Base-by-base conservation (phyloP, 2,888 invertebrate species). In the Fissipunctia ypsillon region DNA sequence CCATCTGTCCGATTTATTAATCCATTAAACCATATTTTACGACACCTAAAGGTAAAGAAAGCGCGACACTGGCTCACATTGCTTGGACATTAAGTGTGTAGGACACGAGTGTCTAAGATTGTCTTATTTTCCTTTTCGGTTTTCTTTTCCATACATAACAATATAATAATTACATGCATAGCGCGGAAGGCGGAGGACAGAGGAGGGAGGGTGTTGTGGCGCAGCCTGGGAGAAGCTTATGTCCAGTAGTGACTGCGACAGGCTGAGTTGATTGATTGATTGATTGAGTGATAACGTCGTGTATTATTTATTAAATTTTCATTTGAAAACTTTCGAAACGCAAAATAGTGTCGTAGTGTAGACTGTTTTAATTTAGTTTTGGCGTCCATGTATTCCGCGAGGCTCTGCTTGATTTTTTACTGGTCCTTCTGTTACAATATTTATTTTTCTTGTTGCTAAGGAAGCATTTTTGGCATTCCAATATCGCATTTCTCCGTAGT, bases 401-500 rank as follows among this genome's bases (percentile, higher is more conserved):
- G 25, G 2, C 14, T 41, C 25, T 25, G 14, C n/a, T 35, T 5
- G 10, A 41, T 50, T 35, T 31, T 2, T 0, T 28, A 22, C n/a
- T 57, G 45, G 38, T 45, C 28, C 57, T 83, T 66, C 73, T 80
- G 57, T 14, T 7, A 19, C 6, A 43, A 61, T 31, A 59, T 67
- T 76, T 61, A 61, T 45, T 43, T 45, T 6, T 43, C 22, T 35
- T 60, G 63, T 72, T 60, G 16, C 60, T 66, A 78, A 50, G 61
- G 67, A 69, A 74, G 43, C 63, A 70, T 73, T 78, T 78, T 72
- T 60, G 64, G 73, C 76, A 76, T 79, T 76, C 77, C 78, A 70
- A 85, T 85, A 85, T 87, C 56, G 52, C 70, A 67, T 85, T 86
- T 77, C 68, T 65, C 70, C 28, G 61, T 84, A 64, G 70, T 79